Evolutionary conservation across 2,888 invertebrate species (phyloP).

Genomic region (Oegoconia quadripuncta): DNA sequence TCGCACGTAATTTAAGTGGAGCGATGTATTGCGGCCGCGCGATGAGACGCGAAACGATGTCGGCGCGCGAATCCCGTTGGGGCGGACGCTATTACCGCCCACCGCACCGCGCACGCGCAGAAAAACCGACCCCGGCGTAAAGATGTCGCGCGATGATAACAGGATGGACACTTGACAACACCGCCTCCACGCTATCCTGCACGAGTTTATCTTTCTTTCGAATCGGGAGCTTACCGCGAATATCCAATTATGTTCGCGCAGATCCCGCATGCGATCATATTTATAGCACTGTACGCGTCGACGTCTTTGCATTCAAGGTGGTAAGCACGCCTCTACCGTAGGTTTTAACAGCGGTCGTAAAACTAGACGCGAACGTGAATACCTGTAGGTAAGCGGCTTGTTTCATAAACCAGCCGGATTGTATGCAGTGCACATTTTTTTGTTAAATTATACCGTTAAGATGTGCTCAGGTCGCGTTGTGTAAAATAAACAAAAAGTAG

Average conservation of each 20-base stretch:
- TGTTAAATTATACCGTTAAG: conserved; percentile 46
- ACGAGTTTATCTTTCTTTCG: conserved; percentile 47
- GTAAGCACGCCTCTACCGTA: conserved; percentile 31
- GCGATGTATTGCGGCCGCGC: conserved; percentile 73
- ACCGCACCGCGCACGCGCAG: conserved; percentile 65
- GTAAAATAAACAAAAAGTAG: no score
- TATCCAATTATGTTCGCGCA: conserved; percentile 60
- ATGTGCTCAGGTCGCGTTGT: no score
- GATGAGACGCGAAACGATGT: conserved; percentile 74
- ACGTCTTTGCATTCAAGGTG: conserved; percentile 51
- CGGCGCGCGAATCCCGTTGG: conserved; percentile 72
- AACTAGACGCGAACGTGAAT: conserved; percentile 40
- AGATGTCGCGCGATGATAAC: conserved; percentile 70
- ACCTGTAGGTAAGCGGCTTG: conserved; percentile 39
- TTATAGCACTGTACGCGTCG: conserved; percentile 36
- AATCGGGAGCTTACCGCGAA: conserved; percentile 55
- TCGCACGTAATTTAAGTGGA: conserved; percentile 71
- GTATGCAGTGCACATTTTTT: conserved; percentile 55
- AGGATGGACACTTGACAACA: conserved; percentile 62
- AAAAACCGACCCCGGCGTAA: conserved; percentile 66
- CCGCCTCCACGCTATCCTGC: conserved; percentile 46
- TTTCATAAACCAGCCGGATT: conserved; percentile 45
- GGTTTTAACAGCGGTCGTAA: conserved; percentile 48
- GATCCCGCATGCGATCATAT: conserved; percentile 49
- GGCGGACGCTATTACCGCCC: conserved; percentile 74